Percentiles rank a stretch among this genome's conserved stretches.
phyloP scores from a whole-genome alignment of 2,888 invertebrate species.

The Morinoia aosen region DNA sequence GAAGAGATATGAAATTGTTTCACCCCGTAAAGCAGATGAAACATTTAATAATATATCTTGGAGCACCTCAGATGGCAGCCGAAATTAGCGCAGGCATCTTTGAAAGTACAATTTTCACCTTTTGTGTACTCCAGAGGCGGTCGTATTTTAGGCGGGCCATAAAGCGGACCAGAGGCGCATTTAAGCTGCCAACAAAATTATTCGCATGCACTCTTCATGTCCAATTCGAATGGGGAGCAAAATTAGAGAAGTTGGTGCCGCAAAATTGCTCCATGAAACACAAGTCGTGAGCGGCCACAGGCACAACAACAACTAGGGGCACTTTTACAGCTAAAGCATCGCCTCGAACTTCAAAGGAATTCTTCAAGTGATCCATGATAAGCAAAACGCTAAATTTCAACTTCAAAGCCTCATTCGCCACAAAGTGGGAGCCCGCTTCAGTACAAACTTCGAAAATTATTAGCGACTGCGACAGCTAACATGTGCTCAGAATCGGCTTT shows the following conservation, averaged over 20 bases:
- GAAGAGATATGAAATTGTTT: background rate
- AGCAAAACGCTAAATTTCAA: background rate
- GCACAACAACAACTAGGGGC: background rate
- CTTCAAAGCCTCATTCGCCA: background rate
- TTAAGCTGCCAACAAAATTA: background rate
- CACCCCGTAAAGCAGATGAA: background rate
- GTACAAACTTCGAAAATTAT: background rate
- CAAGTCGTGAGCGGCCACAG: background rate
- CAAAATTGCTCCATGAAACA: background rate
- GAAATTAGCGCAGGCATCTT: slow-evolving; percentile 10
- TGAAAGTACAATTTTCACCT: background rate
- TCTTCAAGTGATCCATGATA: slow-evolving; percentile 12
- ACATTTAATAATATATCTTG: background rate
- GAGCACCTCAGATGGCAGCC: background rate
- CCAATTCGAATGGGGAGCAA: slow-evolving; percentile 10
- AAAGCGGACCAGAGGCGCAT: slow-evolving; percentile 7
- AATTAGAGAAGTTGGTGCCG: background rate
- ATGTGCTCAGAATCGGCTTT: background rate
- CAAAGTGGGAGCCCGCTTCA: background rate
- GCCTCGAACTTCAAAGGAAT: background rate
- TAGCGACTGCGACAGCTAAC: background rate
- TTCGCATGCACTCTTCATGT: slow-evolving; percentile 17
- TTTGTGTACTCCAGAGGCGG: slow-evolving; percentile 17
- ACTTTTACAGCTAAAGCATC: background rate
- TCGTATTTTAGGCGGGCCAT: background rate